These are phyloP conservation scores for Fistularia tabacaria DNA, from an alignment of 2,797 vertebrate genomes.

Conservation along the genomic window DNA sequence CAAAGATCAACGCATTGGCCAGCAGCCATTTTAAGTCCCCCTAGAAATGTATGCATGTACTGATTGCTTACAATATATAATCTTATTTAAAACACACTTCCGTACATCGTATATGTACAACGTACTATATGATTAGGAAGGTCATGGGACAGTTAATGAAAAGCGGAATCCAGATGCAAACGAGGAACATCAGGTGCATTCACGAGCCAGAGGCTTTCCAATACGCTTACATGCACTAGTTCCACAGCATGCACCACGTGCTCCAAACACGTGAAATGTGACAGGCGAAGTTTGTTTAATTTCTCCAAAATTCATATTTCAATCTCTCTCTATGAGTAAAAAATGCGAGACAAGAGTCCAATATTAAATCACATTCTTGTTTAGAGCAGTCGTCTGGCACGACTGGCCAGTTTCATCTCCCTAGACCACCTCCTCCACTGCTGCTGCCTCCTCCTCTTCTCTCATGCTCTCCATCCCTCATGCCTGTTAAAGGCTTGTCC, in stretches of 20 bases:
- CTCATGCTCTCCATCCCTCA: conserved; percentile 76
- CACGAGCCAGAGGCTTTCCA: conserved; percentile 22
- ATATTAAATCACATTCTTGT: conserved; percentile 79
- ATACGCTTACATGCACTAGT: conserved; percentile 17
- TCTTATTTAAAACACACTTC: conserved; percentile 8
- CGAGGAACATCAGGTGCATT: conserved; percentile 13
- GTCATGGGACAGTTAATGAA: conserved; percentile 10
- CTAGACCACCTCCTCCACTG: conserved; percentile 53
- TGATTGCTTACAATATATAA: conserved; percentile 25
- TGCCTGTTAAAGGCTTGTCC: conserved; percentile 80
- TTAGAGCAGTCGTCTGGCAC: conserved; percentile 73
- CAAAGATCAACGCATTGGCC: conserved; percentile 64
- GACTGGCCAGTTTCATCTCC: conserved; percentile 63
- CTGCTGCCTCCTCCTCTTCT: conserved; percentile 42
- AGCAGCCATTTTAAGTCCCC: conserved; percentile 52
- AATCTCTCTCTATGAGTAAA: conserved; percentile 62
- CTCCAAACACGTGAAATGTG: conserved; percentile 25
- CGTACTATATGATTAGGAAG: not conserved
- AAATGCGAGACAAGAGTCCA: conserved; percentile 49
- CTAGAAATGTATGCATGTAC: conserved; percentile 42
- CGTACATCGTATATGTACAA: conserved; percentile 4
- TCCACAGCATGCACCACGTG: too few relatives aligned
- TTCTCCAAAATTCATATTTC: conserved; percentile 5
- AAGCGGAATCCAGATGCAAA: conserved; percentile 14
- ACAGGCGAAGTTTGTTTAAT: too few relatives aligned